Base-by-base conservation (phyloP, 2,888 invertebrate species). In the Campaea margaritaria region DNA sequence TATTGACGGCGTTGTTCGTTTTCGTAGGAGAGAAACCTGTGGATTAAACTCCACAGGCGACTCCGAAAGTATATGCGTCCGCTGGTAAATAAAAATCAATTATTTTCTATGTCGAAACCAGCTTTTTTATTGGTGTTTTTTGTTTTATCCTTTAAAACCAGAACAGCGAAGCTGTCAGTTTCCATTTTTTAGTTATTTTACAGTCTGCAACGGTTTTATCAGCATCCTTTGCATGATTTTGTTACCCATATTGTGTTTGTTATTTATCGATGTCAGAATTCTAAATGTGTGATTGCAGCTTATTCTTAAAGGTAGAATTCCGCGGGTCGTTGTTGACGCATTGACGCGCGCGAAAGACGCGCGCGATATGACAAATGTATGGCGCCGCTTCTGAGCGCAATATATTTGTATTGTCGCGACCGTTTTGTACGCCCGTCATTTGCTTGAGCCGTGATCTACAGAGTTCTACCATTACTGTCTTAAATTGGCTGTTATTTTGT, bases 11-110 rank as follows among this genome's bases (percentile, higher is more conserved):
- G 39, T 34, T 59, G 21, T 59, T 54, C 49, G 44, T 58, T 58
- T 59, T 59, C 53, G 39, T 45, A 61, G 60, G 50, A 39, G 60
- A 61, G 51, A 47, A 47, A 43, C 55, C 54, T 56, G 60, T 51
- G 60, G 60, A 51, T 46, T 51, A 47, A 56, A n/a, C 47, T 51
- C 55, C 55, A 55, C 60, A 61, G 55, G 60, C 60, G 55, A 50
- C 55, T 61, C 55, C 55, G 55, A 51, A 55, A 51, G n/a, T 50
- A 39, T 45, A 46, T 46, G 45, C 47, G 53, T 14, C 16, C 34
- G 50, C 54, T 28, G 46, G 45, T 61, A 61, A 61, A 45, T 54
- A 54, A 58, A 16, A 21, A 47, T 42, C 16, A 48, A 15, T 42
- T 31, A 5, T 43, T 58, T 5, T 55, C 0, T 55, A 31, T 48